These are phyloP conservation scores for Apostichopus leukothele DNA, from an alignment of 53 echinoderm and acorn worm species.

Conservation along the genomic window DNA sequence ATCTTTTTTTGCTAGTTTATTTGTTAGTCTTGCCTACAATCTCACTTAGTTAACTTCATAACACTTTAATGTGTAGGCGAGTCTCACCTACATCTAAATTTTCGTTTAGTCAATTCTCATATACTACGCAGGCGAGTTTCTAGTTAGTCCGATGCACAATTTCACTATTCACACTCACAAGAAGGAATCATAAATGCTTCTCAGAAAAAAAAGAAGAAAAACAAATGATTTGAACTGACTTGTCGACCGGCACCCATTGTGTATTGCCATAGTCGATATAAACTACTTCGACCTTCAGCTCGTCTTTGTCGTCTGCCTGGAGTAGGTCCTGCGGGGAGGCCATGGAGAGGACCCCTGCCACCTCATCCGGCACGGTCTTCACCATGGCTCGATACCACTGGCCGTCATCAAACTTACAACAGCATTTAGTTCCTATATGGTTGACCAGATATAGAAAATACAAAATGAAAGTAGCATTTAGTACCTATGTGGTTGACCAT, in stretches of 20 bases:
- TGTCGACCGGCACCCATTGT: conserved; percentile 79
- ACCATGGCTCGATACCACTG: conserved; percentile 81
- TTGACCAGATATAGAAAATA: background rate
- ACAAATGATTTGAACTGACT: conserved; percentile 49
- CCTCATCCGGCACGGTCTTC: conserved; percentile 58
- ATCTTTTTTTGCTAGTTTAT: too few species aligned
- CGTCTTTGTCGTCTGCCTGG: conserved; percentile 58
- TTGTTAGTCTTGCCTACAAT: too few species aligned
- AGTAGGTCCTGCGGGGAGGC: background rate
- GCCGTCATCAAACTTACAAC: conserved; percentile 81
- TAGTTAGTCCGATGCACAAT: too few species aligned
- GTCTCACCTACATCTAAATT: too few species aligned
- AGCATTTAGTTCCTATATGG: conserved; percentile 57
- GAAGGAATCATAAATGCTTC: background rate
- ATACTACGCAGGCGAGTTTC: too few species aligned
- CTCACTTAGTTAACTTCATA: too few species aligned
- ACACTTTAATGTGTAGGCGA: too few species aligned
- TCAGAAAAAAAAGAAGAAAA: background rate
- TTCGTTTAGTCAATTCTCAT: too few species aligned
- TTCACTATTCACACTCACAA: too few species aligned
- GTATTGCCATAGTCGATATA: conserved; percentile 96
- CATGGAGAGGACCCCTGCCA: conserved; percentile 37
- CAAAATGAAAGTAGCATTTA: too few species aligned
- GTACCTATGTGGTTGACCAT: too few species aligned
- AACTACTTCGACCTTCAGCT: conserved; percentile 72